Conservation (phyloP, 37 sponge, comb jelly and placozoan species). For the Petrosia ficiformis region DNA sequence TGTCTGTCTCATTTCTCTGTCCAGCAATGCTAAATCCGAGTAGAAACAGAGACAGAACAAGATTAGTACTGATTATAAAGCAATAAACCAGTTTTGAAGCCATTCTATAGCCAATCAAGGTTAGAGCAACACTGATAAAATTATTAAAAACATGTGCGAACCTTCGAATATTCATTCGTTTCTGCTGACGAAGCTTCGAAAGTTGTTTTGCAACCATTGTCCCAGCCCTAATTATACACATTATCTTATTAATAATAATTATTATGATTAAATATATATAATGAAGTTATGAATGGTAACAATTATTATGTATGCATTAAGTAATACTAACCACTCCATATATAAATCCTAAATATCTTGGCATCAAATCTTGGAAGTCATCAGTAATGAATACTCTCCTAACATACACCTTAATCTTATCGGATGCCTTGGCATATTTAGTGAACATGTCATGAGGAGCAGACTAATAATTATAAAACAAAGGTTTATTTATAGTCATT, state of each 20-base stretch:
- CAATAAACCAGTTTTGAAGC: too few species aligned
- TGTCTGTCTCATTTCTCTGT: too few species aligned
- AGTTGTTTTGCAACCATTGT: too few species aligned
- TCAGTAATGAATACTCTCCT: constrained; percentile 98
- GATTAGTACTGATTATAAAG: too few species aligned
- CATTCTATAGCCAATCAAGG: too few species aligned
- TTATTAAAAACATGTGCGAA: too few species aligned
- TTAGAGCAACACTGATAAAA: too few species aligned
- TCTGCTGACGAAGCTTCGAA: too few species aligned
- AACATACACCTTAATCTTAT: constrained; percentile 95
- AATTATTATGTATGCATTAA: not conserved
- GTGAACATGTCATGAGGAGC: constrained; percentile 85
- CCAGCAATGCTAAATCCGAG: too few species aligned
- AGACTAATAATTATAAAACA: constrained; percentile 32
- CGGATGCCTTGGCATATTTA: constrained; percentile 60
- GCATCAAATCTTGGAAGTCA: constrained; percentile 96
- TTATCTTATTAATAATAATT: not conserved
- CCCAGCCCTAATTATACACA: too few species aligned
- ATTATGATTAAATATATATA: not conserved
- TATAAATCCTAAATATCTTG: constrained; percentile 90
- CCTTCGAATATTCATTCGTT: too few species aligned
- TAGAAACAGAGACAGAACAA: too few species aligned
- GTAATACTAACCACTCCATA: constrained; percentile 77
- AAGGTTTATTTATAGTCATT: not conserved
- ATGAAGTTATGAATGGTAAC: not conserved